Conservation (phyloP, 2,888 invertebrate species). For the Griposia aprilina region DNA sequence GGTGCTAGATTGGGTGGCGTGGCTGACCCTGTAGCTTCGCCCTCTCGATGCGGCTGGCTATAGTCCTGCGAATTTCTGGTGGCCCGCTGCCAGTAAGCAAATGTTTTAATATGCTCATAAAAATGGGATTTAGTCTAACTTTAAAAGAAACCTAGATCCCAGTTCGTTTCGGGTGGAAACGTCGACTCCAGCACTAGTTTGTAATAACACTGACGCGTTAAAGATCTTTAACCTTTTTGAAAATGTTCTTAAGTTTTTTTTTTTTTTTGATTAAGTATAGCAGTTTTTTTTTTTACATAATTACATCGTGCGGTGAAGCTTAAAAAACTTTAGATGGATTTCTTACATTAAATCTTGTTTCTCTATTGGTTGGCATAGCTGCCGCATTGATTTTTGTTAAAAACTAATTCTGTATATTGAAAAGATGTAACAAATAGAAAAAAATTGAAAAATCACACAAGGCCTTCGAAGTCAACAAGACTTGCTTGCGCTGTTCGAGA, state of each 20-base stretch:
- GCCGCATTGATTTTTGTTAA: background rate
- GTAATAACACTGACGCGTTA: background rate
- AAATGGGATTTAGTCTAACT: background rate
- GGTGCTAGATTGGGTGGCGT: too few species aligned
- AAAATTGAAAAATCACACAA: background rate
- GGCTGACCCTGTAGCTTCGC: too few species aligned
- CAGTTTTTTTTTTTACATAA: background rate
- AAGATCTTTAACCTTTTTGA: background rate
- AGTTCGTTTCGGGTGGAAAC: background rate
- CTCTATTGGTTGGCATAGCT: constrained; percentile 8
- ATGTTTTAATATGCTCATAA: background rate
- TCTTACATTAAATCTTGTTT: constrained; percentile 1
- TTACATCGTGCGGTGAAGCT: background rate
- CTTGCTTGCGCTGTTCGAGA: background rate
- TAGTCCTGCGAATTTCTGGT: too few species aligned
- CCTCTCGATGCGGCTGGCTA: too few species aligned
- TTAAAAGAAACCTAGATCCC: background rate
- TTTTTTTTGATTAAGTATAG: background rate
- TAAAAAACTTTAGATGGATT: background rate
- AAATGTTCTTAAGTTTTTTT: background rate
- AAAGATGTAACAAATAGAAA: background rate
- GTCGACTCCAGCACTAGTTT: background rate
- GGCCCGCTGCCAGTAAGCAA: background rate
- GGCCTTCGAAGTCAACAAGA: background rate
- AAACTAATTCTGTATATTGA: background rate